A percentile compares a stretch with the other conserved stretches of the same genome.
These are phyloP conservation scores for Tridacna gigas DNA, from an alignment of 2,888 invertebrate genomes.

Conservation along the genomic window DNA sequence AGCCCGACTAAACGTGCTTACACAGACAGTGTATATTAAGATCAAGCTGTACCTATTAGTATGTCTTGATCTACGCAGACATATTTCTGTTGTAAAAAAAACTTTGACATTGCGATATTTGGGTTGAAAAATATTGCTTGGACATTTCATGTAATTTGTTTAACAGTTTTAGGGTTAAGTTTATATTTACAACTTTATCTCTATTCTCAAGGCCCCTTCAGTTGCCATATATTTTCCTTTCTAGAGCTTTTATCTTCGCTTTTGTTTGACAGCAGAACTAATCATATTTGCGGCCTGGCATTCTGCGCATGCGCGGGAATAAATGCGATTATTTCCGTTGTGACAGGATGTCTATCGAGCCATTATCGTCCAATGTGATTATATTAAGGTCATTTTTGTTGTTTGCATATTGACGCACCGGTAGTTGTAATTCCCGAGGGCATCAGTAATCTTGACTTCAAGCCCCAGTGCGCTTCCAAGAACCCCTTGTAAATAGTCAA, in stretches of 20 bases:
- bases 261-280: constrained; percentile 23
- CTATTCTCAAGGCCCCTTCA: background rate
- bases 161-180: background rate
- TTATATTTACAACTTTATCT: constrained; percentile 12
- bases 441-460: constrained; percentile 8
- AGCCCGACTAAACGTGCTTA: too few species aligned
- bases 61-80: too few species aligned
- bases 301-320: constrained; percentile 16
- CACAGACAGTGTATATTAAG: too few species aligned
- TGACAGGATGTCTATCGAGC: constrained; percentile 19
- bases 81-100: too few species aligned
- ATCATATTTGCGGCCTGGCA: constrained; percentile 5
- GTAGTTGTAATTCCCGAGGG: background rate
- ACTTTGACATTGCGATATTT: too few species aligned
- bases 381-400: constrained; percentile 20
- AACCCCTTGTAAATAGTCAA: background rate
- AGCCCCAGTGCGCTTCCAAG: constrained; percentile 11
- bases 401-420: constrained; percentile 7
- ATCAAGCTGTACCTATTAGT: too few species aligned
- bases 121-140: too few species aligned
- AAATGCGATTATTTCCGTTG: constrained; percentile 25
- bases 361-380: constrained; percentile 22
- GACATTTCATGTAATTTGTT: too few species aligned
- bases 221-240: background rate
- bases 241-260: constrained; percentile 12